These are phyloP conservation scores for Daphoenositta chrysoptera DNA, from an alignment of 2,113 vertebrate genomes.

Conservation along the genomic window DNA sequence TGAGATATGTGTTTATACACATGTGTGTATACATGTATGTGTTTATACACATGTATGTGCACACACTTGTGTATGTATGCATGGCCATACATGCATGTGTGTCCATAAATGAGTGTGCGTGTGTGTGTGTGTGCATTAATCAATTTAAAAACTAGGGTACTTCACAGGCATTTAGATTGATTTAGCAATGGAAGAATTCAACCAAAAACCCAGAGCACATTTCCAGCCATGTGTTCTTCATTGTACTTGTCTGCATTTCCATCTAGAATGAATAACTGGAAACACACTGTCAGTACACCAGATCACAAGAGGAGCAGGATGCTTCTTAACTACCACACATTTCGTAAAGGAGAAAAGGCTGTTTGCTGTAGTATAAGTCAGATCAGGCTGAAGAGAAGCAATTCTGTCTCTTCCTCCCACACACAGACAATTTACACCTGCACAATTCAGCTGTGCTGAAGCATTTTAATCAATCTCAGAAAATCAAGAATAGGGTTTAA, in stretches of 20 bases:
- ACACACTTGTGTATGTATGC: neutral
- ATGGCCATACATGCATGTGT: neutral
- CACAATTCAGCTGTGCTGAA: conserved; percentile 47
- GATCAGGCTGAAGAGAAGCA: conserved; percentile 46
- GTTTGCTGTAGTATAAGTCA: conserved; percentile 56
- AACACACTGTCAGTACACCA: conserved; percentile 49
- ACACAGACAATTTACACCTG: conserved; percentile 56
- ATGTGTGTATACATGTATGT: too few species aligned
- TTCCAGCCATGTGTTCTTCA: conserved; percentile 50
- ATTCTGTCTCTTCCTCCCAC: conserved; percentile 52
- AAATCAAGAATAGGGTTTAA: conserved; percentile 37
- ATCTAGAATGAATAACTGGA: conserved; percentile 59
- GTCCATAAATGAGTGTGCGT: neutral
- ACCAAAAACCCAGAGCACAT: conserved; percentile 35
- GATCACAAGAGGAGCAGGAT: conserved; percentile 54
- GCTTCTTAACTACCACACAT: conserved; percentile 47
- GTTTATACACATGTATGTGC: neutral
- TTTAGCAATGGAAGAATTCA: conserved; percentile 30
- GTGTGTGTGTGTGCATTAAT: neutral
- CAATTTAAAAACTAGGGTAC: neutral
- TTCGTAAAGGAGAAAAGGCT: conserved; percentile 40
- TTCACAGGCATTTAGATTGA: neutral
- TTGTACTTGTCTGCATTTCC: conserved; percentile 54
- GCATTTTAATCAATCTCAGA: conserved; percentile 43
- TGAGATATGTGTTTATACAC: rapidly evolving